Percentiles rank a stretch among this genome's conserved stretches.
Evolutionary conservation across 1,140 invertebrate species (phyloP).

Genomic region (Leptopilina clavipes): DNA sequence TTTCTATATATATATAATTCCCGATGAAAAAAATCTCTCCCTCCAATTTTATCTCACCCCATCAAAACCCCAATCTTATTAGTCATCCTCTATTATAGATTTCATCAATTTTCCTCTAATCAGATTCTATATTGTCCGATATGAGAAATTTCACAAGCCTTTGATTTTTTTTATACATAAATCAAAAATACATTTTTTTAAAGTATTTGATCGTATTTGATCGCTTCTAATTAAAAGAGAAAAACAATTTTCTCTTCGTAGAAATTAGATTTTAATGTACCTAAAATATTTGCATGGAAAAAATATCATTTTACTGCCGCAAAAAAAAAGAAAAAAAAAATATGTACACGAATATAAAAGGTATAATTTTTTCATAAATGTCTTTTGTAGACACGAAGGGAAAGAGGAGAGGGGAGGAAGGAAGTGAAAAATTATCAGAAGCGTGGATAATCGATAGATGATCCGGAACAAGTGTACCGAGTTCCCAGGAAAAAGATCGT

Average conservation of each 20-base stretch:
- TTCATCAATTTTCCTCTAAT: neutral
- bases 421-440: constrained; percentile 13
- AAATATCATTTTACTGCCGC: neutral
- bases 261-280: too few species aligned
- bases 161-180: too few species aligned
- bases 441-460: constrained; percentile 12
- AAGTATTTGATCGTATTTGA: too few species aligned
- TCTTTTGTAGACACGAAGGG: too few species aligned
- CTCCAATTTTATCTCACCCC: neutral
- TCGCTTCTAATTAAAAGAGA: too few species aligned
- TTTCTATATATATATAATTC: neutral
- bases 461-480: constrained; percentile 4
- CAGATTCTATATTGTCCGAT: neutral
- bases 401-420: neutral
- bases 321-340: neutral
- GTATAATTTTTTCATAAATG: neutral
- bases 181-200: too few species aligned
- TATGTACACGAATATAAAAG: neutral
- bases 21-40: neutral
- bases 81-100: neutral
- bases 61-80: neutral
- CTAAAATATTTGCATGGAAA: neutral
- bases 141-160: neutral
- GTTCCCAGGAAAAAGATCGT: constrained; percentile 27
- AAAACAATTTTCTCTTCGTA: too few species aligned